A percentile compares a stretch with the other conserved stretches of the same genome.
Conservation (phyloP, 1,140 invertebrate genomes). For the Geopemphigus sp. region DNA sequence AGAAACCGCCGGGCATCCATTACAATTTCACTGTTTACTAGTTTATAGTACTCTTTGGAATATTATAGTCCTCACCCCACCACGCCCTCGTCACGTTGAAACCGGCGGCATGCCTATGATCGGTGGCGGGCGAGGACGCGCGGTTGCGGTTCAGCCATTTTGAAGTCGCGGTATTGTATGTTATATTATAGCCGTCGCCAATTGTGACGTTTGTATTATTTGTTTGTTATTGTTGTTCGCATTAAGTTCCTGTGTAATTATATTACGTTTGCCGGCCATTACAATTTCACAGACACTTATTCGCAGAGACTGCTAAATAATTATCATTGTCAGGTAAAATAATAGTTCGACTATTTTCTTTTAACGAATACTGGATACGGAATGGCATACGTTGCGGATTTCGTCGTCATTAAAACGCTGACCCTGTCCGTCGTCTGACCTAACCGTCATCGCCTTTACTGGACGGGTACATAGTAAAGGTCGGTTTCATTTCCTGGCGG, state of each 20-base stretch:
- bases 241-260: neutral
- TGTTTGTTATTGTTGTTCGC: neutral
- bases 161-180: slow-evolving; percentile 5
- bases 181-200: too few species aligned
- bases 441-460: too few species aligned
- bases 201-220: neutral
- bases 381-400: too few species aligned
- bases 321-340: too few species aligned
- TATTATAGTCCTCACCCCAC: neutral
- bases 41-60: slow-evolving; percentile 41
- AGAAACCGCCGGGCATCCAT: neutral
- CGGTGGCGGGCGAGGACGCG: slow-evolving; percentile 26
- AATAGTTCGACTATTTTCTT: too few species aligned
- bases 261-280: neutral
- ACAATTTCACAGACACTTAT: neutral
- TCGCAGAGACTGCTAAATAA: neutral
- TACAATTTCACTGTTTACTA: slow-evolving; percentile 1
- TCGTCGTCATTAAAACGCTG: too few species aligned
- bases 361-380: too few species aligned
- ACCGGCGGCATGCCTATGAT: too few species aligned
- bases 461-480: too few species aligned
- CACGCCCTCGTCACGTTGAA: neutral
- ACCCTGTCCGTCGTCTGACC: too few species aligned
- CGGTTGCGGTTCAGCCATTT: slow-evolving; percentile 47
- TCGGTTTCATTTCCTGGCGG: too few species aligned